Conservation (phyloP, 2,888 invertebrate species). For the Phaonia tiefii region DNA sequence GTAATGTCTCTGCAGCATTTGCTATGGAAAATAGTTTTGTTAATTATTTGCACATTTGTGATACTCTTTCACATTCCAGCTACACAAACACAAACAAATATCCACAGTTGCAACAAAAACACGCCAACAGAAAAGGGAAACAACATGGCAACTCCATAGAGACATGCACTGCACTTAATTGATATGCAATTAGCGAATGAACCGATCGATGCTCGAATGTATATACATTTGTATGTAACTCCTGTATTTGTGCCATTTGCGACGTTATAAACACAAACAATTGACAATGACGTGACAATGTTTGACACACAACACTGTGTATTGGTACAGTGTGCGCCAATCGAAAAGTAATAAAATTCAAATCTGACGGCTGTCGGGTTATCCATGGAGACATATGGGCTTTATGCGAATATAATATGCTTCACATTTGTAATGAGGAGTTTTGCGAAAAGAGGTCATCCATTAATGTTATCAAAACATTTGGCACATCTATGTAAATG, state of each 20-base stretch:
- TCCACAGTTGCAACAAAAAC: not conserved
- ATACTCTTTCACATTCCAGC: not conserved
- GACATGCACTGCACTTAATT: conserved; percentile 57
- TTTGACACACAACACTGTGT: conserved; percentile 46
- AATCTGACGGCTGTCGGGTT: conserved; percentile 27
- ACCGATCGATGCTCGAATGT: conserved; percentile 60
- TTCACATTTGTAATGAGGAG: conserved; percentile 10
- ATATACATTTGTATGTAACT: conserved; percentile 1
- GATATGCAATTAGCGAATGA: conserved; percentile 73
- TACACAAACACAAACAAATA: not conserved
- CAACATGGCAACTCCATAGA: conserved; percentile 31
- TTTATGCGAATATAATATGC: not conserved
- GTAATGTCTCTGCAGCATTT: conserved; percentile 26
- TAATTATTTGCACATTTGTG: conserved; percentile 63
- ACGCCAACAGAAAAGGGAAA: not conserved
- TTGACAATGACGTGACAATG: conserved; percentile 61
- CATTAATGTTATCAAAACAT: conserved; percentile 6
- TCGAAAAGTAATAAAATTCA: conserved; percentile 25
- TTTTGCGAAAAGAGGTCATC: not conserved
- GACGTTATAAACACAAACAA: conserved; percentile 42
- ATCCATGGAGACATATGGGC: conserved; percentile 46
- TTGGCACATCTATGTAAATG: not conserved
- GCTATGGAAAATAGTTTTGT: conserved; percentile 53
- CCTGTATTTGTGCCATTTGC: conserved; percentile 46
- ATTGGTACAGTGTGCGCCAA: conserved; percentile 21